These are phyloP conservation scores for Gerris lacustris DNA, from an alignment of 2,888 invertebrate genomes.

Conservation along the genomic window DNA sequence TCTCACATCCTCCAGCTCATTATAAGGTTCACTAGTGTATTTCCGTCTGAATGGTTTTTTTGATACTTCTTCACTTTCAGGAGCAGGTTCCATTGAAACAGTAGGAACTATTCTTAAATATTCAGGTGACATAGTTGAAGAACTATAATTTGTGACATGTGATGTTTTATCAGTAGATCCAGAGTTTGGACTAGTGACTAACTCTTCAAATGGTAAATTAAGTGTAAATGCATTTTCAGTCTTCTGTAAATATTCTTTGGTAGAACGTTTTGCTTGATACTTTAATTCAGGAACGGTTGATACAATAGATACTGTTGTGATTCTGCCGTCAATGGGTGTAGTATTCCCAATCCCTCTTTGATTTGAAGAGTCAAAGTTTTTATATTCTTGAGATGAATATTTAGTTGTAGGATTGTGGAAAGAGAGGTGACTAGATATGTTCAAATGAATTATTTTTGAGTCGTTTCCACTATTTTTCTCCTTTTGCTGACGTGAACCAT, in stretches of 20 bases:
- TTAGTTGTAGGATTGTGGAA: not conserved
- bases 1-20: not conserved
- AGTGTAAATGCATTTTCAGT: slow-evolving; percentile 3
- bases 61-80: not conserved
- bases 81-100: not conserved
- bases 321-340: not conserved
- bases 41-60: not conserved
- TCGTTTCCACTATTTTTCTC: not conserved
- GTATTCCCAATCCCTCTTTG: not conserved
- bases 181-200: not conserved
- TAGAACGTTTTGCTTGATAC: not conserved
- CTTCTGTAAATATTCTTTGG: not conserved
- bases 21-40: not conserved
- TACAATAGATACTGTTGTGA: not conserved
- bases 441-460: not conserved
- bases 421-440: not conserved
- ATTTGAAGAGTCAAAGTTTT: not conserved
- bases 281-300: not conserved
- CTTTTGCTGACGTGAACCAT: too few relatives aligned
- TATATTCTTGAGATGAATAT: too few relatives aligned
- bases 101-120: not conserved
- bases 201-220: not conserved
- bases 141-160: not conserved
- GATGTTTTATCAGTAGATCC: not conserved
- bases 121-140: not conserved